A percentile compares a stretch with the other conserved stretches of the same genome.
Conservation (phyloP, 2,888 invertebrate genomes). For the Syrista parreyssii region DNA sequence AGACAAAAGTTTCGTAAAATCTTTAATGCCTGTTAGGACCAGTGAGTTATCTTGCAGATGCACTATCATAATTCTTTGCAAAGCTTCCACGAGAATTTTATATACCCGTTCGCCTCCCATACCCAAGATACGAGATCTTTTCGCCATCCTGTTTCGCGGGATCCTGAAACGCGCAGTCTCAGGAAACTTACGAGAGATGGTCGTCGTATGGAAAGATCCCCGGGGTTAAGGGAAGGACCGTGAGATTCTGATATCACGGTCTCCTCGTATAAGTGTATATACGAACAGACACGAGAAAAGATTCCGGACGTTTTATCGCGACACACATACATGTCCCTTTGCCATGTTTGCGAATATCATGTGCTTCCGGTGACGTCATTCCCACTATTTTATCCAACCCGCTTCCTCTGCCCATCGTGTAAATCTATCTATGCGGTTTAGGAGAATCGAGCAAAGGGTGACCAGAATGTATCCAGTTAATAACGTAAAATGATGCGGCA, state of each 20-base stretch:
- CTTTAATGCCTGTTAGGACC: neutral
- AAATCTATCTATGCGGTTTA: neutral
- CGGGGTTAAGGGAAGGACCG: neutral
- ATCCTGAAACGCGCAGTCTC: neutral
- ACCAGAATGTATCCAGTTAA: neutral
- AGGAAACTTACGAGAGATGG: neutral
- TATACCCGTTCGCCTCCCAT: neutral
- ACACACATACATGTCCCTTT: slow-evolving; percentile 28
- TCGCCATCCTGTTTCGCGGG: neutral
- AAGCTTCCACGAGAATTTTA: neutral
- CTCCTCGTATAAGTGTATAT: neutral
- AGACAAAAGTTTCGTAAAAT: neutral
- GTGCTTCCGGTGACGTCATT: slow-evolving; percentile 39
- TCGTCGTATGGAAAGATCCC: neutral
- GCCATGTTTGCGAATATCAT: slow-evolving; percentile 33
- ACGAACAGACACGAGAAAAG: slow-evolving; percentile 22
- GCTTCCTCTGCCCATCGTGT: slow-evolving; percentile 26
- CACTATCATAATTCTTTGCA: neutral
- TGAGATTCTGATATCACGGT: neutral
- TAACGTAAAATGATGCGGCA: neutral
- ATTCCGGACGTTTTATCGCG: slow-evolving; percentile 37
- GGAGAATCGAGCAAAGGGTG: neutral
- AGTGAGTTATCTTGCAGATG: neutral
- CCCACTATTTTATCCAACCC: neutral
- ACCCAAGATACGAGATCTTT: neutral